Evolutionary conservation across 2,888 invertebrate genomes (phyloP), one percentile per base, ranked within the genome.

Genomic region (Carabus problematicus): DNA sequence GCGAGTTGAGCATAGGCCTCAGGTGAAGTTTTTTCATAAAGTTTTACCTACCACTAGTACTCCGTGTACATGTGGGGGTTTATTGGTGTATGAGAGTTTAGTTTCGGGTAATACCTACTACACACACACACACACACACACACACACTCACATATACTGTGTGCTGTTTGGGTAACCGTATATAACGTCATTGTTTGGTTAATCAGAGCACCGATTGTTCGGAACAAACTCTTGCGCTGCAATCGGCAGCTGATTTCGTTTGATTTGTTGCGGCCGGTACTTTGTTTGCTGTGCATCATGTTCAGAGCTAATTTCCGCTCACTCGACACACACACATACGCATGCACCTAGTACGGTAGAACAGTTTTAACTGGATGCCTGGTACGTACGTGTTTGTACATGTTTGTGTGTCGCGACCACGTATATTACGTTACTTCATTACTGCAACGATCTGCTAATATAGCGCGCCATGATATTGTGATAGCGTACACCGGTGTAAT

Each of bases 371-470:
- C 29, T 29, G 29, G 6, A 2, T 29, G 14, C 9, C n/a, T 4
- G 14, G 52, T 52, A 18, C 19, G 14, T 52, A 19, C 52, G 52
- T 52, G 14, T 52, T n/a, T 29, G 40, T 56, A 56, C 56, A 56
- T 29, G 29, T 29, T 29, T 29, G 29, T 29, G 29, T 29, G 16
- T 43, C 68, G 54, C 60, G 41, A 68, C 68, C 59, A 58, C 59
- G 66, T 68, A 68, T 68, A 68, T 68, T 68, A 61, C 60, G 61
- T 68, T 61, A 68, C 68, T 68, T 68, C 60, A 68, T 68, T 68
- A 68, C 68, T 60, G 61, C 60, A 68, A 61, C 68, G 60, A 61
- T 68, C 61, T 49, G 68, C 68, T 68, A 68, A 68, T 68, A 68
- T 68, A 61, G 56, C 18, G 39, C 12, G 56, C 56, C 29, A 56